phyloP scores from a whole-genome alignment of 2,888 invertebrate genomes.

The Marronus borbonicus region DNA sequence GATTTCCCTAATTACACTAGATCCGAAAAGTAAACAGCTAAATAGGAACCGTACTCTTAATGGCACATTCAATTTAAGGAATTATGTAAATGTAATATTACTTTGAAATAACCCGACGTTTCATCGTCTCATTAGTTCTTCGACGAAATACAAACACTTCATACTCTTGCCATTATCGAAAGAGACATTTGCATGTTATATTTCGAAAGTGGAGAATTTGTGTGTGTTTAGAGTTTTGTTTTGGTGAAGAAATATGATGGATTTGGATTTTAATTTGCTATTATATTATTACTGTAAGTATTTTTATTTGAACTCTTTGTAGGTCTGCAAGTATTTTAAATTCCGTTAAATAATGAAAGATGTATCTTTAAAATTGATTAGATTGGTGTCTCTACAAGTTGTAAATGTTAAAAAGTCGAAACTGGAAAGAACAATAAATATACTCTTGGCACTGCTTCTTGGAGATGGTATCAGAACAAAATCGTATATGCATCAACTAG shows the following conservation, averaged over 20 bases:
- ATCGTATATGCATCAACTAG: background rate
- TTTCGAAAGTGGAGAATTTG: background rate
- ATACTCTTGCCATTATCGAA: background rate
- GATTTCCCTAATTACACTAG: constrained; percentile 20
- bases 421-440: background rate
- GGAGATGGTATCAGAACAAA: background rate
- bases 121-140: constrained; percentile 3
- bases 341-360: too few relatives aligned
- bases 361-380: background rate
- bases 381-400: background rate
- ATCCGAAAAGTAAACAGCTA: constrained; percentile 24
- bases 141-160: background rate
- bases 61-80: constrained; percentile 7
- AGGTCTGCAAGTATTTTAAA: background rate
- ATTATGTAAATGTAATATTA: constrained; percentile 21
- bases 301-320: background rate
- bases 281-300: constrained; percentile 21
- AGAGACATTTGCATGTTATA: background rate
- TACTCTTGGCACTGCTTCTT: too few relatives aligned
- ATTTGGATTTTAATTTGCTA: background rate
- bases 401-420: background rate
- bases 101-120: background rate
- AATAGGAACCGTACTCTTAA: constrained; percentile 3
- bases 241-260: background rate
- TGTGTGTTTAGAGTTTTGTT: background rate